Base-by-base conservation (phyloP, 2,888 invertebrate species). In the Tiphia femorata region DNA sequence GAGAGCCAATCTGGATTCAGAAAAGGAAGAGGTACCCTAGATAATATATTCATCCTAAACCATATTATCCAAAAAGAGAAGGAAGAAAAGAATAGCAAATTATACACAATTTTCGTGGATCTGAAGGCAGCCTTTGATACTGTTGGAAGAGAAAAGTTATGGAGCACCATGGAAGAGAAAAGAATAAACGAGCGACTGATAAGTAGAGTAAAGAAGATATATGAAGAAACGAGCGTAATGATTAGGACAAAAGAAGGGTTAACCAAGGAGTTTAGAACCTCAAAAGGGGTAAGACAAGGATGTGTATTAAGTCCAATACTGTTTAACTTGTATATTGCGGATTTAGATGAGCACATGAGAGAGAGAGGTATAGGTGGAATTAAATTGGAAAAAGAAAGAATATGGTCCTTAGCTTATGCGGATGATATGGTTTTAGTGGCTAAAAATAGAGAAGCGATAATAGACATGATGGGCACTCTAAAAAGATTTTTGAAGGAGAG, bases 91-190 rank as follows among this genome's bases (percentile, higher is more conserved):
- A 38, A 27, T 3, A 21, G 35, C 17, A 60, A 48, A 17, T 7
- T 58, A 7, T 49, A 48, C 16, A 21, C 51, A 1, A 30, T 60
- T 1, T 68, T 63, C 40, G 40, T 58, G 3, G 68, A 67, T 38
- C 30, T 64, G 21, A 65, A 62, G 33, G 62, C 65, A 7, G 65
- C 65, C 0, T 70, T 70, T 14, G 63, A 67, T 23, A 53, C 41
- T 1, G 54, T 70, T 6, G 38, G 58, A 16, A 62, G 65, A 41
- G 19, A 23, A 5, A 51, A 38, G 21, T 6, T 70, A 23, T 64
- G 62, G 60, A 38, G 42, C 2, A 44, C 46, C n/a, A 43, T 68
- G 55, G 23, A 43, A 27, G 23, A 49, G n/a, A 21, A n/a, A 14
- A 42, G 44, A 7, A 37, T 61, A 3, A 50, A 43, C 0, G 5